phyloP scores from a whole-genome alignment of 1,140 invertebrate species.

The Centruroides vittatus region DNA sequence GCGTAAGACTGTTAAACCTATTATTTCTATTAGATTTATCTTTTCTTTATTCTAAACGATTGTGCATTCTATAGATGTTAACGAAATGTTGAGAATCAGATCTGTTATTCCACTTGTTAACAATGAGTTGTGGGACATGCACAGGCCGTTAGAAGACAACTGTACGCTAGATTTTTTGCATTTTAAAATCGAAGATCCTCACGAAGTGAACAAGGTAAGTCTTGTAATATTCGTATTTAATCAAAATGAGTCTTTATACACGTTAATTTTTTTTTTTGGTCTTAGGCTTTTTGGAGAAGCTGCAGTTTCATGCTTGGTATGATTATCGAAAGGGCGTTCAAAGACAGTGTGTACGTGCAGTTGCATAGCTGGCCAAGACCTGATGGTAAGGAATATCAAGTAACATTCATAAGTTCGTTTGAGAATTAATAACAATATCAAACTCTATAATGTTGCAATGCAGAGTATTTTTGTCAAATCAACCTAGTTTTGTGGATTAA shows the following conservation, averaged over 20 bases:
- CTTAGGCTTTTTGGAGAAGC: conserved; percentile 69
- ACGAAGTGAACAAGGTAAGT: conserved; percentile 29
- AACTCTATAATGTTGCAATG: too few relatives aligned
- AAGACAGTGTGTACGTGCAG: conserved; percentile 53
- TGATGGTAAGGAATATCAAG: conserved; percentile 37
- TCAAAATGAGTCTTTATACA: conserved; percentile 30
- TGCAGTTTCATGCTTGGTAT: conserved; percentile 61
- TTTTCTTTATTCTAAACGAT: not conserved
- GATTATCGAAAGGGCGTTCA: conserved; percentile 58
- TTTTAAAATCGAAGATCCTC: conserved; percentile 49
- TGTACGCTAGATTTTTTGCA: conserved; percentile 68
- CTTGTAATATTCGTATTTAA: conserved; percentile 13
- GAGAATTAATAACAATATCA: too few relatives aligned
- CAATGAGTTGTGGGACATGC: conserved; percentile 77
- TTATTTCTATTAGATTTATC: not conserved
- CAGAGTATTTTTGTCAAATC: too few relatives aligned
- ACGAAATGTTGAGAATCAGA: conserved; percentile 45
- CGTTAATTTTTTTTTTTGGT: conserved; percentile 27
- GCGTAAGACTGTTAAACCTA: conserved; percentile 42
- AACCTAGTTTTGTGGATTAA: too few relatives aligned
- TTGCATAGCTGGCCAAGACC: conserved; percentile 75
- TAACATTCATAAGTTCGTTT: not conserved
- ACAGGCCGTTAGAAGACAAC: conserved; percentile 58
- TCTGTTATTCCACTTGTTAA: conserved; percentile 69
- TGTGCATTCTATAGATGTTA: conserved; percentile 44